Percentiles rank a stretch among this genome's conserved stretches.
Evolutionary conservation across 2,888 invertebrate species (phyloP).

Genomic region (Drosophila greeni): DNA sequence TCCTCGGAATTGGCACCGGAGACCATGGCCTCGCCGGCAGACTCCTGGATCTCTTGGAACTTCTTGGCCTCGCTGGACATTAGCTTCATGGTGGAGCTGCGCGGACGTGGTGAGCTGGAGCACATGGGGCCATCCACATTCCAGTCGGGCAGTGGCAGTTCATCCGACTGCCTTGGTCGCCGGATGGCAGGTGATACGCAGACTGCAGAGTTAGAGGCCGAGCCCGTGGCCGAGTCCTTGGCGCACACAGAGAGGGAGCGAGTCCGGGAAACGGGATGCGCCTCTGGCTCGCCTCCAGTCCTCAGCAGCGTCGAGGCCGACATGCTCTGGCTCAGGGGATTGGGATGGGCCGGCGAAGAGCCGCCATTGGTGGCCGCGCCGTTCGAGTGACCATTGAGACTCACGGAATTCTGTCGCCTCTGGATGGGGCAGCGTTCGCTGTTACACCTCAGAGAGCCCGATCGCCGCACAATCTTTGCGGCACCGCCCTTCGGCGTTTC

Average conservation of each 20-base stretch:
- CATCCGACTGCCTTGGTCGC: constrained; percentile 45
- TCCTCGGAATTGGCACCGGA: constrained; percentile 83
- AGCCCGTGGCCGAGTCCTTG: constrained; percentile 61
- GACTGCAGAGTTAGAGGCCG: constrained; percentile 38
- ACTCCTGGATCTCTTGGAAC: constrained; percentile 81
- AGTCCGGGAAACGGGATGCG: constrained; percentile 76
- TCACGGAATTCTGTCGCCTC: constrained; percentile 78
- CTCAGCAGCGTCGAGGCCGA: constrained; percentile 80
- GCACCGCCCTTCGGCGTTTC: constrained; percentile 86
- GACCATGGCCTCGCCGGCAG: constrained; percentile 84
- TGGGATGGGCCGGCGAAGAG: constrained; percentile 55
- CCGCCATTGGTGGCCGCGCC: constrained; percentile 46
- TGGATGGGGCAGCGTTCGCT: constrained; percentile 76
- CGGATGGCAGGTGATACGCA: constrained; percentile 5
- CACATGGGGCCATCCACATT: constrained; percentile 36
- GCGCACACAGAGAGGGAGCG: constrained; percentile 79
- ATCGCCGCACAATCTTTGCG: constrained; percentile 84
- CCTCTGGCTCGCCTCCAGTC: constrained; percentile 73
- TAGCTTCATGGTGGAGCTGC: constrained; percentile 69
- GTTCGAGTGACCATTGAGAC: constrained; percentile 26
- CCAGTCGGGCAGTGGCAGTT: constrained; percentile 45
- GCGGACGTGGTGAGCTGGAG: constrained; percentile 68
- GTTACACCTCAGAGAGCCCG: constrained; percentile 82
- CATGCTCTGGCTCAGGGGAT: constrained; percentile 79
- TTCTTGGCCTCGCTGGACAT: constrained; percentile 78